Conservation (phyloP, 2,113 vertebrate genomes). For the Ptilorrhoa leucosticta region DNA sequence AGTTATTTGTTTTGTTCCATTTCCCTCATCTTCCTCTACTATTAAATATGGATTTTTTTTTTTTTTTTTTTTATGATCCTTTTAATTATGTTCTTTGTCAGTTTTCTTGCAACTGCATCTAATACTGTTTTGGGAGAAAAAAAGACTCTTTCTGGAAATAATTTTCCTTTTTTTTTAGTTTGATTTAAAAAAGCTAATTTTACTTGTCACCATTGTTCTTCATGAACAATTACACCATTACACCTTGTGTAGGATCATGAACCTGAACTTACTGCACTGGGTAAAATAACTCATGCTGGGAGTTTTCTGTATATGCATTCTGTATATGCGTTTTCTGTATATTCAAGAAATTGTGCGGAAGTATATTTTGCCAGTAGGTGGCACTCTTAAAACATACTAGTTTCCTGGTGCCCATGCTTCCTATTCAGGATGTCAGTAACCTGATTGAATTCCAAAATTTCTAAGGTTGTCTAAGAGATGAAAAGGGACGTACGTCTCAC, state of each 20-base stretch:
- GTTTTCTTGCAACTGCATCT: background rate
- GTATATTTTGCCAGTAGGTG: constrained; percentile 1
- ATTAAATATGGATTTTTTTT: background rate
- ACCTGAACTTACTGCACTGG: background rate
- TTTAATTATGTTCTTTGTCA: background rate
- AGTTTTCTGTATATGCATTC: background rate
- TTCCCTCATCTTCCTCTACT: background rate
- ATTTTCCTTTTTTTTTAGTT: background rate
- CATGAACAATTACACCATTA: background rate
- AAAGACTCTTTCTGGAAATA: background rate
- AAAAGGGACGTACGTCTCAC: background rate
- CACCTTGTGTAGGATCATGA: background rate
- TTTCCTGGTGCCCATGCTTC: background rate
- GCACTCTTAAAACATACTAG: background rate
- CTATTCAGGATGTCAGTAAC: background rate
- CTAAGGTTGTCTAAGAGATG: background rate
- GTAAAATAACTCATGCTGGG: background rate
- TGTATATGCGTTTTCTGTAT: background rate
- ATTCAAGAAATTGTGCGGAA: background rate
- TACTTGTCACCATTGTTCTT: background rate
- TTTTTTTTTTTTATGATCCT: background rate
- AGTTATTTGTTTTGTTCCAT: background rate
- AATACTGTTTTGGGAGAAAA: background rate
- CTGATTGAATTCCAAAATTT: background rate
- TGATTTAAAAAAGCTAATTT: background rate